phyloP scores from a whole-genome alignment of 1,140 invertebrate genomes.

The Drosophila lacertosa region DNA sequence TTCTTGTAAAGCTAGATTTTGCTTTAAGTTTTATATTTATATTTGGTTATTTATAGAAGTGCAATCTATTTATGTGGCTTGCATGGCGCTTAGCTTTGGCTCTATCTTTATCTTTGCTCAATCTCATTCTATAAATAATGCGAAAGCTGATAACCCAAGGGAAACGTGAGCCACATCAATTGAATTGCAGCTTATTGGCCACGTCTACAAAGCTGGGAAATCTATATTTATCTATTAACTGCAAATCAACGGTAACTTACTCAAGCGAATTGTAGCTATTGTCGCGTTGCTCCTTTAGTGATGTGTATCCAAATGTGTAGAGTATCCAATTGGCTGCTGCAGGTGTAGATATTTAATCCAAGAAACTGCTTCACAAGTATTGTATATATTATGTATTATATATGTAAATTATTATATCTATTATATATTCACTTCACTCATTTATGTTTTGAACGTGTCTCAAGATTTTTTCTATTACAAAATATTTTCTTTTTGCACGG shows the following conservation, averaged over 20 bases:
- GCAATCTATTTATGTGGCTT: slow-evolving; percentile 15
- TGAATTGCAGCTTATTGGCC: slow-evolving; percentile 1
- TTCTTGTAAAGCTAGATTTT: too few relatives aligned
- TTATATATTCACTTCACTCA: slow-evolving; percentile 35
- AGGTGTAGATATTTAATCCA: slow-evolving; percentile 70
- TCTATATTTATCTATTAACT: neutral
- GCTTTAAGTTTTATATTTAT: too few relatives aligned
- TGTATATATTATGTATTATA: slow-evolving; percentile 27
- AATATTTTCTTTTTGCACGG: slow-evolving; percentile 49
- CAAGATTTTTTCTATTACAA: slow-evolving; percentile 26
- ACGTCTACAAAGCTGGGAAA: slow-evolving; percentile 8
- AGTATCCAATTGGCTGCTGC: slow-evolving; percentile 68
- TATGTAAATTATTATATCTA: slow-evolving; percentile 6
- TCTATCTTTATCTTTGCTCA: neutral
- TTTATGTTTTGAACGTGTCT: slow-evolving; percentile 18
- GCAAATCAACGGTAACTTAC: slow-evolving; percentile 49
- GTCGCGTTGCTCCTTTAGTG: slow-evolving; percentile 44
- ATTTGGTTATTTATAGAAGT: slow-evolving; percentile 7
- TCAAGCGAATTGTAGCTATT: slow-evolving; percentile 68
- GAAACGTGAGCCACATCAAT: neutral
- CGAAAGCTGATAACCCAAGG: slow-evolving; percentile 11
- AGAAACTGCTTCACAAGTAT: slow-evolving; percentile 48
- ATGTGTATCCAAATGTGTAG: slow-evolving; percentile 66
- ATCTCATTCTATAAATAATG: slow-evolving; percentile 20
- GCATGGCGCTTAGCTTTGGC: neutral